Evolutionary conservation across 2,797 vertebrate species (phyloP).

Genomic region (Brachyrhaphis roseni): DNA sequence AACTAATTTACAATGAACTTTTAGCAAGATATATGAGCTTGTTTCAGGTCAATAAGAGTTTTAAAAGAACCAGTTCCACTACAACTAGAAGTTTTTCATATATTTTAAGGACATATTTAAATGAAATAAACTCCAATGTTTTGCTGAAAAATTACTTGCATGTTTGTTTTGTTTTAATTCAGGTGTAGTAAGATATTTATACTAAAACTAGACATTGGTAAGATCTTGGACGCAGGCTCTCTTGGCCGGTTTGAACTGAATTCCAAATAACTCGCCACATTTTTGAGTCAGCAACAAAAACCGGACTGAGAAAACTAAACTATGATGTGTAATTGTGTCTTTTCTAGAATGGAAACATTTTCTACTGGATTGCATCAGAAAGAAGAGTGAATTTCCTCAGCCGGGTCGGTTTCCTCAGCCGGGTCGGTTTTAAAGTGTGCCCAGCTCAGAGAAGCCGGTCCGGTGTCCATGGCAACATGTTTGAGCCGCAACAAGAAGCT

Average conservation of each 20-base stretch:
- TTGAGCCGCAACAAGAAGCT: slow-evolving; percentile 68
- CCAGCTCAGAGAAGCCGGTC: slow-evolving; percentile 12
- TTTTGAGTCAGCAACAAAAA: not conserved
- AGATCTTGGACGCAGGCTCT: not conserved
- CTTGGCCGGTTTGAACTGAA: not conserved
- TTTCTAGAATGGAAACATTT: not conserved
- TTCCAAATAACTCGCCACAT: not conserved
- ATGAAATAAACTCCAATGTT: too few relatives aligned
- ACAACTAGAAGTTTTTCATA: too few relatives aligned
- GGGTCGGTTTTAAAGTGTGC: not conserved
- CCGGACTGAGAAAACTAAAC: not conserved
- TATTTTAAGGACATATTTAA: too few relatives aligned
- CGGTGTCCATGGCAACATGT: slow-evolving; percentile 66
- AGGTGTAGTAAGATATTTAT: too few relatives aligned
- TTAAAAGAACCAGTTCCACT: too few relatives aligned
- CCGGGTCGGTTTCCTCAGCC: not conserved
- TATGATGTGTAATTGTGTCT: not conserved
- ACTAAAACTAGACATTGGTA: too few relatives aligned
- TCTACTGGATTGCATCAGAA: not conserved
- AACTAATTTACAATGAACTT: too few relatives aligned
- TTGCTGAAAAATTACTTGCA: too few relatives aligned
- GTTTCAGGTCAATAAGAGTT: too few relatives aligned
- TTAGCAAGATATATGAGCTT: too few relatives aligned
- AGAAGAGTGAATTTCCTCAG: not conserved
- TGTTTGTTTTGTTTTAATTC: too few relatives aligned